Conservation (phyloP, 2,113 vertebrate genomes). For the Calyptommatus sinebrachiatus region DNA sequence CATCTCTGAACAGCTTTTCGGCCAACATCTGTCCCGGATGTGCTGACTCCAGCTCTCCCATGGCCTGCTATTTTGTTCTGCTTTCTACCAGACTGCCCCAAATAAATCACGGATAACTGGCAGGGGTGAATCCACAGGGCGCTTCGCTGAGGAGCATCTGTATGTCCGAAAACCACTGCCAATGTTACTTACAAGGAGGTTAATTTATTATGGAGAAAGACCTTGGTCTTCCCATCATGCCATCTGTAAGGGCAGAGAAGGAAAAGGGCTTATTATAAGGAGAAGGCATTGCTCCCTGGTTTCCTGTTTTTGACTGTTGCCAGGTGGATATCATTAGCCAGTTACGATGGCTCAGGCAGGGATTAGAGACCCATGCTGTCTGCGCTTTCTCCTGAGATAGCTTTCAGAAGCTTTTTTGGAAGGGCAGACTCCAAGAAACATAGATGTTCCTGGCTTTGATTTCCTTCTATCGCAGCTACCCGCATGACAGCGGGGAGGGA, state of each 20-base stretch:
- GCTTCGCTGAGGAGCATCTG: slow-evolving; percentile 48
- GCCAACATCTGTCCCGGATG: slow-evolving; percentile 40
- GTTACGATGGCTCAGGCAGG: slow-evolving; percentile 21
- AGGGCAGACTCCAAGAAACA: slow-evolving; percentile 30
- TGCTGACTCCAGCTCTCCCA: slow-evolving; percentile 55
- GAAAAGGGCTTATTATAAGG: slow-evolving; percentile 43
- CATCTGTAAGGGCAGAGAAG: slow-evolving; percentile 40
- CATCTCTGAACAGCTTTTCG: slow-evolving; percentile 48
- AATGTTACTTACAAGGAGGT: slow-evolving; percentile 52
- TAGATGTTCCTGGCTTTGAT: not conserved
- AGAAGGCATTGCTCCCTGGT: slow-evolving; percentile 28
- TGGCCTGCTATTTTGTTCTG: slow-evolving; percentile 46
- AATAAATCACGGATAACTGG: slow-evolving; percentile 51
- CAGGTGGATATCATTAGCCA: slow-evolving; percentile 15
- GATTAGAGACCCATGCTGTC: not conserved
- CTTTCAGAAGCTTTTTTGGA: not conserved
- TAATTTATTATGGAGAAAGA: slow-evolving; percentile 55
- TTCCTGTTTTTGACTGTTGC: slow-evolving; percentile 23
- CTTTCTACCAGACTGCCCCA: slow-evolving; percentile 23
- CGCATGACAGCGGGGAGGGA: not conserved
- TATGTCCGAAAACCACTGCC: slow-evolving; percentile 42
- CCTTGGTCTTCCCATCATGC: slow-evolving; percentile 17
- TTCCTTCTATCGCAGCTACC: not conserved
- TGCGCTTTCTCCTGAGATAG: not conserved
- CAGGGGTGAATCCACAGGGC: slow-evolving; percentile 46